A percentile compares a stretch with the other conserved stretches of the same genome.
These are phyloP conservation scores for Sphaerodactylus townsendi DNA, from an alignment of 2,113 vertebrate species.

Conservation along the genomic window DNA sequence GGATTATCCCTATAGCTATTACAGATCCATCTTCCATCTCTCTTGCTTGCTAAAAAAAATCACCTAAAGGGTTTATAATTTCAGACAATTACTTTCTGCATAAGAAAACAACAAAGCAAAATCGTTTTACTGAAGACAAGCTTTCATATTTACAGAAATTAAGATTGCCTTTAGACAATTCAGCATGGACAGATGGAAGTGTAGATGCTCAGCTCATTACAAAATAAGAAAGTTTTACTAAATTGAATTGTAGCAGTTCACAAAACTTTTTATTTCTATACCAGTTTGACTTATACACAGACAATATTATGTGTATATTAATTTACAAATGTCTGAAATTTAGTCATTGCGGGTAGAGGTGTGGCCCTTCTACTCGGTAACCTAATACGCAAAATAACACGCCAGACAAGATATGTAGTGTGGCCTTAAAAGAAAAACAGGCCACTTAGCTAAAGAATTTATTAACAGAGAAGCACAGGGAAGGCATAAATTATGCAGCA, in stretches of 20 bases:
- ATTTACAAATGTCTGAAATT: background rate
- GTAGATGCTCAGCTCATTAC: background rate
- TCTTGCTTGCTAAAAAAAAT: background rate
- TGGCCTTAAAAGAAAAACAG: too few species aligned
- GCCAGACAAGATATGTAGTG: too few species aligned
- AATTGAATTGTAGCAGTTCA: background rate
- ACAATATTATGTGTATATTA: background rate
- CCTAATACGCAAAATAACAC: too few species aligned
- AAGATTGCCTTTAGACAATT: constrained; percentile 10
- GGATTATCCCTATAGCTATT: background rate
- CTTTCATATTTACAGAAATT: constrained; percentile 12
- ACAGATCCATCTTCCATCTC: background rate
- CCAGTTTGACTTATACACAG: background rate
- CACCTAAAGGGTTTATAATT: background rate
- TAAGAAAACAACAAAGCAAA: constrained; percentile 1
- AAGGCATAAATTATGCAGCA: too few species aligned
- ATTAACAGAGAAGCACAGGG: too few species aligned
- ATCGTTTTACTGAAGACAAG: background rate
- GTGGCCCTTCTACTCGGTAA: too few species aligned
- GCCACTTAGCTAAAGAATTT: too few species aligned
- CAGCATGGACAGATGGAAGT: background rate
- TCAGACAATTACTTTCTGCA: constrained; percentile 8
- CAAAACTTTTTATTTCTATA: background rate
- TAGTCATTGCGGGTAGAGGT: too few species aligned
- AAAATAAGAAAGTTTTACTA: background rate